phyloP scores from a whole-genome alignment of 2,888 invertebrate species.

The Athrips mouffetella region DNA sequence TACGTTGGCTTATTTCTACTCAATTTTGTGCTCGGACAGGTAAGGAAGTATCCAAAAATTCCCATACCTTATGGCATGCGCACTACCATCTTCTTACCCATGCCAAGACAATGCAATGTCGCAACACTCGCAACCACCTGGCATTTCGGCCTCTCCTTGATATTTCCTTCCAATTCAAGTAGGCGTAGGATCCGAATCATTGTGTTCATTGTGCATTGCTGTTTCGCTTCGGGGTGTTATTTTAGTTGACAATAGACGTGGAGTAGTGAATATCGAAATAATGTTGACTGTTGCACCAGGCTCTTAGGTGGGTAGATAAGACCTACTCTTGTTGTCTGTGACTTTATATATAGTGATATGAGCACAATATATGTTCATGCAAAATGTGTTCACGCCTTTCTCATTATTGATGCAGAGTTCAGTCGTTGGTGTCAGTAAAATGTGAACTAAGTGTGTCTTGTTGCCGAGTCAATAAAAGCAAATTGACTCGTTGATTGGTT shows the following conservation, averaged over 20 bases:
- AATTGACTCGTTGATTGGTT: not conserved
- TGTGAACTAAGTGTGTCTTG: not conserved
- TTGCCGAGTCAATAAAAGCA: not conserved
- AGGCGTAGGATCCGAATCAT: conserved; percentile 58
- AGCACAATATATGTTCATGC: too few species aligned
- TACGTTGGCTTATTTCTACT: too few species aligned
- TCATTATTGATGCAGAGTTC: too few species aligned
- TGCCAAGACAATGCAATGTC: conserved; percentile 56
- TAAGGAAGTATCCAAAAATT: too few species aligned
- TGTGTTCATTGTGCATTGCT: not conserved
- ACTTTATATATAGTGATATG: too few species aligned
- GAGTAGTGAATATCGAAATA: not conserved
- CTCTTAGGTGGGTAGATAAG: not conserved
- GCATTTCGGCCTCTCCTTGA: conserved; percentile 75
- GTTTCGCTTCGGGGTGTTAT: not conserved
- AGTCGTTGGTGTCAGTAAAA: too few species aligned
- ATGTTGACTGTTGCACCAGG: not conserved
- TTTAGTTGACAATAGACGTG: not conserved
- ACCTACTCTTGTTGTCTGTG: too few species aligned
- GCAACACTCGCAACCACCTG: conserved; percentile 47
- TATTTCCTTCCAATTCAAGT: conserved; percentile 60
- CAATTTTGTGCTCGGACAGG: too few species aligned
- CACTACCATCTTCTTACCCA: conserved; percentile 17
- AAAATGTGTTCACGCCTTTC: not conserved
- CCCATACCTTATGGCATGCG: too few species aligned